Percentiles rank a stretch among this genome's conserved stretches.
phyloP scores from a whole-genome alignment of 2,888 invertebrate genomes.

The Endotricha flammealis region DNA sequence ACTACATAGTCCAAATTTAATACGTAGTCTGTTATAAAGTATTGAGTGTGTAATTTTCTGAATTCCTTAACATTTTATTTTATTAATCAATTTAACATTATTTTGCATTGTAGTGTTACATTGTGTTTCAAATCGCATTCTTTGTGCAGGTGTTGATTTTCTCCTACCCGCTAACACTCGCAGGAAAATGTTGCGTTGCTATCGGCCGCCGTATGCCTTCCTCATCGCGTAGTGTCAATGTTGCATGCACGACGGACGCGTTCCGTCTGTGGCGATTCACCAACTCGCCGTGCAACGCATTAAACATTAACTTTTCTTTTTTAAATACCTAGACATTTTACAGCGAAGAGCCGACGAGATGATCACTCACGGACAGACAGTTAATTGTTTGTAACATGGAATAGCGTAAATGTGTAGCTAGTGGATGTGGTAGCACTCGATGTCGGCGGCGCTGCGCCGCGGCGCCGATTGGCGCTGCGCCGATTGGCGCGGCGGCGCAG shows the following conservation, averaged over 20 bases:
- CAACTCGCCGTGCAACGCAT: constrained; percentile 33
- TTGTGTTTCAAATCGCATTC: constrained; percentile 71
- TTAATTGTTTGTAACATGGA: constrained; percentile 61
- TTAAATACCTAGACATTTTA: constrained; percentile 25
- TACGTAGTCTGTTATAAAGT: constrained; percentile 45
- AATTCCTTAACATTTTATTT: constrained; percentile 62
- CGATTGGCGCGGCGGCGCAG: constrained; percentile 33
- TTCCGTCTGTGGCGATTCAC: constrained; percentile 53
- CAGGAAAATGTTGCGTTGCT: constrained; percentile 78
- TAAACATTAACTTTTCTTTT: constrained; percentile 25
- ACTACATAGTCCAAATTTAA: constrained; percentile 28
- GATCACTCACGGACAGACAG: constrained; percentile 36
- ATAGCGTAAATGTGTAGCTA: constrained; percentile 61
- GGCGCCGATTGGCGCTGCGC: constrained; percentile 20
- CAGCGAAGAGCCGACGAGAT: constrained; percentile 23
- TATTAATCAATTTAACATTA: constrained; percentile 58
- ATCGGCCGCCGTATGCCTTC: constrained; percentile 51
- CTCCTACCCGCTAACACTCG: constrained; percentile 75
- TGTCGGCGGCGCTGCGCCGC: constrained; percentile 21
- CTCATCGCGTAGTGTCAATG: constrained; percentile 35
- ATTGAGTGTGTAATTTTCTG: constrained; percentile 44
- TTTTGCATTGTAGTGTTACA: constrained; percentile 74
- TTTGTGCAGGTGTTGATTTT: constrained; percentile 77
- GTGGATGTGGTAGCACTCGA: constrained; percentile 65
- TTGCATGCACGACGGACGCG: constrained; percentile 62